phyloP scores from a whole-genome alignment of 1,140 invertebrate species.

The Hydropsyche tenuis region DNA sequence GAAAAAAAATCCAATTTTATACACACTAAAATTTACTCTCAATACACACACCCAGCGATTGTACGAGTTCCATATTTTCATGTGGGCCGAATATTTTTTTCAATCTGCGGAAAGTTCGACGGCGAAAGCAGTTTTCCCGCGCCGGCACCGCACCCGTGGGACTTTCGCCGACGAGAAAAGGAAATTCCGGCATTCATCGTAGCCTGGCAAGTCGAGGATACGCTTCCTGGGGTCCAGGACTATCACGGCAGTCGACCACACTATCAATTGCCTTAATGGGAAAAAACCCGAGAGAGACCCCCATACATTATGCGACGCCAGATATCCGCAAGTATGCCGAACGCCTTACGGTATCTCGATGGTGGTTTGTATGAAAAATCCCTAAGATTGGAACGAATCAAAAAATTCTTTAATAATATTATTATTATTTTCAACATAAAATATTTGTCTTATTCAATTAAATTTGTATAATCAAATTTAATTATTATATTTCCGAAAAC shows the following conservation, averaged over 20 bases:
- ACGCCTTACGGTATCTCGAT: no score
- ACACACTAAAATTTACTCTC: no score
- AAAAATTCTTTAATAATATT: no score
- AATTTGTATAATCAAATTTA: no score
- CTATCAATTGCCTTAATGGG: conserved; percentile 22
- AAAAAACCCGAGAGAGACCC: not conserved
- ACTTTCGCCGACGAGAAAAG: not conserved
- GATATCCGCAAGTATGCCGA: no score
- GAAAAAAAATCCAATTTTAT: no score
- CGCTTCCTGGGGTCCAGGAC: not conserved
- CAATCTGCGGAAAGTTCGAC: conserved; percentile 23
- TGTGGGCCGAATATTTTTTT: not conserved
- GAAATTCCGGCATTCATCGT: conserved; percentile 8
- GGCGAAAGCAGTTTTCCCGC: conserved; percentile 5
- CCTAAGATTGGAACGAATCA: no score
- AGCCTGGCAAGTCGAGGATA: not conserved
- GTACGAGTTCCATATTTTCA: not conserved
- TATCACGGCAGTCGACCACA: not conserved
- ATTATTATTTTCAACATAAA: no score
- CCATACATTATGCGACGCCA: no score
- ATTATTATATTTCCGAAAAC: no score
- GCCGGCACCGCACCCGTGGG: not conserved
- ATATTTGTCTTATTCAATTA: no score
- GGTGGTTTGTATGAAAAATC: no score
- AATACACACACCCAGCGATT: not conserved